Evolutionary conservation across 2,888 invertebrate genomes (phyloP), one percentile per base, ranked within the genome.

Genomic region (Sisyra terminalis): DNA sequence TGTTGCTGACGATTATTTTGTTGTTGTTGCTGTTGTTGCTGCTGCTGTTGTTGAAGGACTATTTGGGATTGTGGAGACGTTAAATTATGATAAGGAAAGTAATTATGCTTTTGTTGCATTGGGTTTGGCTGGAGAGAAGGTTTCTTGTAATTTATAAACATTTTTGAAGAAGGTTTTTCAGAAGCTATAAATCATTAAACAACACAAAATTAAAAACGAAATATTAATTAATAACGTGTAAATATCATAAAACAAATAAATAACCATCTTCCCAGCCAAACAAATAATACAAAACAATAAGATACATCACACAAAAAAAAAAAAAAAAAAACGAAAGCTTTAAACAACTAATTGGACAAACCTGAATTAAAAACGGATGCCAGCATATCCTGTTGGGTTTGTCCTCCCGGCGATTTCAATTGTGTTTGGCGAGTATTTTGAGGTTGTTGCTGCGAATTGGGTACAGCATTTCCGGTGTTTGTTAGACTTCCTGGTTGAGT

Each of bases 111-210:
- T 51, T 69, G 67, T 51, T 69, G 70, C 8, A 69, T 69, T 5
- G 69, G 69, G 51, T 68, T 70, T 45, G 68, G 69, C 48, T 70
- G 70, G 11, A 67, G 67, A 46, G 67, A 69, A 41, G 66, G 69
- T 49, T 68, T 70, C 49, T 69, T 70, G 48, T 59, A 61, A 46
- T 64, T 66, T 52, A 59, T 60, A 42, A 69, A 61, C 31, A 69
- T 69, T 55, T 71, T 71, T 39, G 71, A 71, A n/a, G 71, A 71
- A 40, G 70, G 66, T 51, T 70, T 70, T 58, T 70, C 70, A 24
- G 69, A 59, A 31, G 66, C 70, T 69, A 46, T 32, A 55, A 54
- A 46, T 46, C 47, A 34, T 34, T 14, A 34, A 34, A 34, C 11
- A 34, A 16, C 10, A 15, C 9, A 38, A 38, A 16, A 39, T 18